Evolutionary conservation across 1,140 invertebrate genomes (phyloP).

Genomic region (Drosophila neocordata): DNA sequence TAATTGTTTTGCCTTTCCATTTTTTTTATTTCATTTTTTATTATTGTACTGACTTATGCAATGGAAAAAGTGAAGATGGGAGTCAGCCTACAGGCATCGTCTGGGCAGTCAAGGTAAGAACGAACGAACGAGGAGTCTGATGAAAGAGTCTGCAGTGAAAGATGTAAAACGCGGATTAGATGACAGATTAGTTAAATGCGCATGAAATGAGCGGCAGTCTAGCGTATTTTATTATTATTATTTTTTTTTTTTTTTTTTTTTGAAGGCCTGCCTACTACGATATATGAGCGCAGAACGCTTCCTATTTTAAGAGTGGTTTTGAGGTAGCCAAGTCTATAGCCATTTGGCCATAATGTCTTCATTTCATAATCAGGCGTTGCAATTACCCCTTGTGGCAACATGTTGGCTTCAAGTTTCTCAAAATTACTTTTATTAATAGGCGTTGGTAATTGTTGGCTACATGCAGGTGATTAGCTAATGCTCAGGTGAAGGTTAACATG

Average conservation of each 20-base stretch:
- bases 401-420: slow-evolving; percentile 39
- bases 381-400: slow-evolving; percentile 40
- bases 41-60: slow-evolving; percentile 48
- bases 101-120: not conserved
- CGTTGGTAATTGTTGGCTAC: slow-evolving; percentile 66
- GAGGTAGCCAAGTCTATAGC: slow-evolving; percentile 27
- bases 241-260: no score
- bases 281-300: slow-evolving; percentile 34
- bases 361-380: slow-evolving; percentile 68
- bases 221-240: slow-evolving; percentile 11
- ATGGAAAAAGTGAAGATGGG: slow-evolving; percentile 20
- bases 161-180: slow-evolving; percentile 68
- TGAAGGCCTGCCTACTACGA: slow-evolving; percentile 18
- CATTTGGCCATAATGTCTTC: slow-evolving; percentile 67
- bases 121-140: not conserved
- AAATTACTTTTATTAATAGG: slow-evolving; percentile 63
- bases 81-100: not conserved
- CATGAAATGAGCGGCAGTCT: slow-evolving; percentile 68
- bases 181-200: slow-evolving; percentile 78
- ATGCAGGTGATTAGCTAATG: slow-evolving; percentile 64
- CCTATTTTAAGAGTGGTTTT: slow-evolving; percentile 38
- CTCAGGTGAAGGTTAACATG: slow-evolving; percentile 26
- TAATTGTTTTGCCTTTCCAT: slow-evolving; percentile 52
- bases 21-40: not conserved
- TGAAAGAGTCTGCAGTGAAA: slow-evolving; percentile 30